Conservation (phyloP, 2,797 vertebrate genomes). For the Muscicapa striata region DNA sequence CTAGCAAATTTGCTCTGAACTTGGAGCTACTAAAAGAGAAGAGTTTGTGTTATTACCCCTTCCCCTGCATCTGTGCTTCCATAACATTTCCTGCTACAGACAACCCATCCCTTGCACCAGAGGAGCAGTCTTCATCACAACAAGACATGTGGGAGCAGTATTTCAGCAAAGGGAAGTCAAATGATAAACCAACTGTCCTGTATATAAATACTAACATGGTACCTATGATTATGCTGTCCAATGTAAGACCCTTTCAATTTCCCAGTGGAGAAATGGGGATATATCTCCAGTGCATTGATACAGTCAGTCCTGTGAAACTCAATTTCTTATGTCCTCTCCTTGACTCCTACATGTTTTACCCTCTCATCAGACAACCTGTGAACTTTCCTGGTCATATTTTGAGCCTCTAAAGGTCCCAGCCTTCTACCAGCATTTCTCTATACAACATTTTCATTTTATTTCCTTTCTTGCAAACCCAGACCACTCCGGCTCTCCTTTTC, state of each 20-base stretch:
- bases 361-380: not conserved
- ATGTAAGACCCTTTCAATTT: not conserved
- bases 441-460: not conserved
- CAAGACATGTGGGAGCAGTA: not conserved
- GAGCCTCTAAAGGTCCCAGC: not conserved
- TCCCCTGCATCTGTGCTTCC: not conserved
- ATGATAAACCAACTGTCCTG: not conserved
- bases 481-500: not conserved
- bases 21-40: not conserved
- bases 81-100: not conserved
- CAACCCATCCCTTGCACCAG: not conserved
- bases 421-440: conserved; percentile 16
- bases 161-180: not conserved
- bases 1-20: not conserved
- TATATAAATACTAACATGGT: not conserved
- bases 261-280: not conserved
- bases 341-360: not conserved
- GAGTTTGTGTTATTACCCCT: not conserved
- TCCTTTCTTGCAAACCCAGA: not conserved
- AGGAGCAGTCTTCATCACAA: not conserved
- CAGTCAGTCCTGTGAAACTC: not conserved
- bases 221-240: not conserved
- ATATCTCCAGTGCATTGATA: not conserved
- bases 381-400: conserved; percentile 27
- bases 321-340: not conserved